These are phyloP conservation scores for Thaumatotibia leucotreta DNA, from an alignment of 1,140 invertebrate genomes.

Conservation along the genomic window DNA sequence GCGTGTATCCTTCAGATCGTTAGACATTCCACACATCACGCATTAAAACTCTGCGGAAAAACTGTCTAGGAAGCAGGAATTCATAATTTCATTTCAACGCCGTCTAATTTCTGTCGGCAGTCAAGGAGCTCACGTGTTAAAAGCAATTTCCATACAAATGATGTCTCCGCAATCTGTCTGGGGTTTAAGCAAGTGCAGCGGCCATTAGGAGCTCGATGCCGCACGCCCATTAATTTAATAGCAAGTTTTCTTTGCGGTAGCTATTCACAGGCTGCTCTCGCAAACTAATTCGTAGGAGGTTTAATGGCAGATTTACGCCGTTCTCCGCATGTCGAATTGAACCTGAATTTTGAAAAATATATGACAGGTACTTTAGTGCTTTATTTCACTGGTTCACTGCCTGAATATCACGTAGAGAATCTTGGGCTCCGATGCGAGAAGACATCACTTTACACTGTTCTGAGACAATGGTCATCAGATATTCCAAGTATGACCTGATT, in stretches of 20 bases:
- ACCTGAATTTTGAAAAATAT: background rate
- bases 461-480: no score
- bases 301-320: constrained; percentile 30
- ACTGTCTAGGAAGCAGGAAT: constrained; percentile 3
- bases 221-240: constrained; percentile 41
- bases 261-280: constrained; percentile 30
- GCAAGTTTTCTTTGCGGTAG: constrained; percentile 37
- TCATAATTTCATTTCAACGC: constrained; percentile 23
- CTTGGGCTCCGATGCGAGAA: no score
- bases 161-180: constrained; percentile 40
- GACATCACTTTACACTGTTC: no score
- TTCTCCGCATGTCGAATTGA: background rate
- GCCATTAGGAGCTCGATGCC: constrained; percentile 27
- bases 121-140: constrained; percentile 32
- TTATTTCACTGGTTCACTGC: no score
- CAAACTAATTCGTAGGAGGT: constrained; percentile 31
- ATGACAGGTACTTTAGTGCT: background rate
- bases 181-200: constrained; percentile 24
- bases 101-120: constrained; percentile 28
- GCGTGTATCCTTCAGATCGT: background rate
- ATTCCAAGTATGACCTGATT: no score
- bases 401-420: no score
- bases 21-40: background rate
- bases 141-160: constrained; percentile 50
- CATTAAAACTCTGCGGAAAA: background rate